Percentiles rank a stretch among this genome's conserved stretches.
Evolutionary conservation across 2,888 invertebrate genomes (phyloP).

Genomic region (Scaptomyza polygonia): DNA sequence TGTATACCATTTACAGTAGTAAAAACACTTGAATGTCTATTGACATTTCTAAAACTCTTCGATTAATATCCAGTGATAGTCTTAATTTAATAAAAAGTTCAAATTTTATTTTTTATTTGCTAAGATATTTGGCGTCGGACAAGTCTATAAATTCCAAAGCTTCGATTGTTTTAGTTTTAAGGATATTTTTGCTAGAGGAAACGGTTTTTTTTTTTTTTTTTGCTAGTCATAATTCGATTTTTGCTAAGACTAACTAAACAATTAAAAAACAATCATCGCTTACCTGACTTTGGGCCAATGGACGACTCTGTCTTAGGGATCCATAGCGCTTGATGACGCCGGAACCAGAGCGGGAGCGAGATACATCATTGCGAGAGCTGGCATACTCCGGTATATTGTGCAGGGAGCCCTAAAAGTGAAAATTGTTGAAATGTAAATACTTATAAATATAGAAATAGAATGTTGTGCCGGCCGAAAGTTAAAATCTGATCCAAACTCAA

Average conservation of each 20-base stretch:
- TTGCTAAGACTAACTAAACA: not conserved
- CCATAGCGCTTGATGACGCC: constrained; percentile 82
- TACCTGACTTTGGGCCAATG: constrained; percentile 74
- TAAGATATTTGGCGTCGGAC: too few species aligned
- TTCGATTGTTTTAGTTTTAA: not conserved
- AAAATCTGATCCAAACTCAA: too few species aligned
- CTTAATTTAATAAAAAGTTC: too few species aligned
- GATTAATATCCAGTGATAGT: too few species aligned
- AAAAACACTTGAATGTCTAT: too few species aligned
- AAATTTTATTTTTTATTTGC: too few species aligned
- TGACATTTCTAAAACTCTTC: too few species aligned
- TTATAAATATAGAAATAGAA: not conserved
- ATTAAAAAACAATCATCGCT: constrained; percentile 26
- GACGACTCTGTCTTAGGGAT: constrained; percentile 81
- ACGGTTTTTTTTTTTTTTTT: constrained; percentile 25
- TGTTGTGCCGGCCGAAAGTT: too few species aligned
- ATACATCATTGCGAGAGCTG: constrained; percentile 85
- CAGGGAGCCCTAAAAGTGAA: constrained; percentile 84
- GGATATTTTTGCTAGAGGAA: constrained; percentile 15
- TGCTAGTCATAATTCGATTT: constrained; percentile 13
- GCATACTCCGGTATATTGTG: constrained; percentile 85
- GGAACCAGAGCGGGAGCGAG: constrained; percentile 78
- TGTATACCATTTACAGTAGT: not conserved
- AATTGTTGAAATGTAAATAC: not conserved
- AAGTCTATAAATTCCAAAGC: too few species aligned